Percentiles rank a stretch among this genome's conserved stretches.
These are phyloP conservation scores for Chauna torquata DNA, from an alignment of 2,113 vertebrate species.

Conservation along the genomic window DNA sequence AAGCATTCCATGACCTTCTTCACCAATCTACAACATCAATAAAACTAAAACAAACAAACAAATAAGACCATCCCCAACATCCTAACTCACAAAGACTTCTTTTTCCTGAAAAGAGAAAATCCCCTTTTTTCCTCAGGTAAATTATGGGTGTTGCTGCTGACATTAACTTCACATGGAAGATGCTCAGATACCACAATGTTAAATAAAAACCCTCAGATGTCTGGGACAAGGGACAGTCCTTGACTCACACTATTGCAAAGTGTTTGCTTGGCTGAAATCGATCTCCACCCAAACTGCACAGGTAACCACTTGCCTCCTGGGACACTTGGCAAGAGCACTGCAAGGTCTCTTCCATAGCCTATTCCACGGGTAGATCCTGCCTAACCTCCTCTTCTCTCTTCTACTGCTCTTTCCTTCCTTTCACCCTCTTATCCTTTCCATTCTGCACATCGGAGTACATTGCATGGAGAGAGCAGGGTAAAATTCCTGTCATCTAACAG, in stretches of 20 bases:
- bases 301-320: neutral
- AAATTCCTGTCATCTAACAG: neutral
- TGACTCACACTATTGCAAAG: neutral
- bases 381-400: neutral
- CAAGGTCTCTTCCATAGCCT: neutral
- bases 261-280: neutral
- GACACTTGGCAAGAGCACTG: neutral
- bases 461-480: neutral
- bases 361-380: neutral
- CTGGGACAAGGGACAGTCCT: neutral
- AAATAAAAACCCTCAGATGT: neutral
- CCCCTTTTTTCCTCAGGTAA: neutral
- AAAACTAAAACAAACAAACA: neutral
- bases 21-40: neutral
- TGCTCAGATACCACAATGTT: neutral
- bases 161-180: neutral
- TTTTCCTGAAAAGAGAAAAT: neutral
- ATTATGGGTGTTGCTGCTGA: neutral
- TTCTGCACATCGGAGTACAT: neutral
- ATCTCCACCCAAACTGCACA: neutral
- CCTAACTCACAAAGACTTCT: neutral
- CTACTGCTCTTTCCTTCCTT: neutral
- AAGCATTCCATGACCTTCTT: neutral
- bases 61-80: neutral
- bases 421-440: neutral